Evolutionary conservation across 2,797 vertebrate genomes (phyloP), one percentile per base, ranked within the genome.

Genomic region (Rhinella marina): DNA sequence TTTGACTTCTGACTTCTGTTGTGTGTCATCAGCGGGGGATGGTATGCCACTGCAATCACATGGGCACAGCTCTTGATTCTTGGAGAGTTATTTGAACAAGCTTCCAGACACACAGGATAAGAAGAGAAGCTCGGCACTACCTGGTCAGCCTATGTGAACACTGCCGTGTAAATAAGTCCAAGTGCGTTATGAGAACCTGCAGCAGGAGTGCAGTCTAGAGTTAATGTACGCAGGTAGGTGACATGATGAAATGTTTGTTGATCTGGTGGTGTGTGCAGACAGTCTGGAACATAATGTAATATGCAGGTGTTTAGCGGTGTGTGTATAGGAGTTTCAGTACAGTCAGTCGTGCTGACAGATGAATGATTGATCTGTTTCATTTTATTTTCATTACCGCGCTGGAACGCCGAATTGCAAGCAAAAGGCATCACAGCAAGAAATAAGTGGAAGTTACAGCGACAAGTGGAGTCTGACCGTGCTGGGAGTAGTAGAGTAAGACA

Each of bases 351-450:
- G 64, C 23, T 70, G 81, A 83, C 81, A 83, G 50, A 70, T 83
- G 50, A 83, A 72, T 83, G 81, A 83, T 83, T 83, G 81, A 83
- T 72, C 50, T 72, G 10, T 56, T 72, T 83, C 81, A 83, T 83
- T 83, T 83, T 83, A 70, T 72, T 83, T 70, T 56, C 81, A 83
- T 70, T 72, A 70, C 66, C 68, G 17, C 0, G 27, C 64, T 57
- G 19, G 17, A 32, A 83, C 23, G 54, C 52, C 27, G 57, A 83
- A 68, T 70, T 54, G 19, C 68, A 52, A 72, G 21, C 27, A 83
- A 23, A 83, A 72, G 3, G 10, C 41, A 83, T 29, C 27, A 23
- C 66, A 57, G 17, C 56, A 80, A 27, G 27, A 83, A 83, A 29
- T 77, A 77, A 23, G 16, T 70, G 81, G 50, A 54, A 83, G 25